phyloP scores from a whole-genome alignment of 2,888 invertebrate species.

The Xestia rhomboidea region DNA sequence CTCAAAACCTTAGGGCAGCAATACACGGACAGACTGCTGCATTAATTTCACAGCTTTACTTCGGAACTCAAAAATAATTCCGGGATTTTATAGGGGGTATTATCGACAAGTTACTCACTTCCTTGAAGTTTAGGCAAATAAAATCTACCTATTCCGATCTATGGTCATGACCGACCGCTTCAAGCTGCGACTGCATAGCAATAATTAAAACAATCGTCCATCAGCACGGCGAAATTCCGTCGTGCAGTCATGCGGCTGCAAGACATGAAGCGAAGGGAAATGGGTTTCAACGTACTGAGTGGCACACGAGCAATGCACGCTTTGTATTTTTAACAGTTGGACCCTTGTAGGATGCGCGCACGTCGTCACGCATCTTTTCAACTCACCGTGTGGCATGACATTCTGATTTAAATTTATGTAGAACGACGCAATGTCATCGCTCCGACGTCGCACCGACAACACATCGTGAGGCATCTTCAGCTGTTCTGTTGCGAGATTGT shows the following conservation, averaged over 20 bases:
- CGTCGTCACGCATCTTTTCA: neutral
- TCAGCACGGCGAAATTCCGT: neutral
- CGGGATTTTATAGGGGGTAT: neutral
- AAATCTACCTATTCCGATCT: neutral
- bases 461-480: neutral
- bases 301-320: neutral
- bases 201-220: neutral
- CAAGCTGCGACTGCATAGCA: neutral
- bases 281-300: neutral
- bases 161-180: neutral
- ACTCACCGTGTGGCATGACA: neutral
- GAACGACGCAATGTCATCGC: neutral
- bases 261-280: neutral
- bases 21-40: neutral
- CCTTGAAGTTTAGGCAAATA: neutral
- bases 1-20: slow-evolving; percentile 24
- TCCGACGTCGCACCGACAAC: neutral
- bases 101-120: neutral
- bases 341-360: neutral
- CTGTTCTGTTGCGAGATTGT: neutral
- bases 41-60: neutral
- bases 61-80: neutral
- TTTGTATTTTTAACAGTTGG: neutral
- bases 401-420: neutral
- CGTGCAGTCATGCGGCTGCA: neutral